Evolutionary conservation across 2,888 invertebrate genomes (phyloP), one percentile per base, ranked within the genome.

Genomic region (Halictus quadricinctus): DNA sequence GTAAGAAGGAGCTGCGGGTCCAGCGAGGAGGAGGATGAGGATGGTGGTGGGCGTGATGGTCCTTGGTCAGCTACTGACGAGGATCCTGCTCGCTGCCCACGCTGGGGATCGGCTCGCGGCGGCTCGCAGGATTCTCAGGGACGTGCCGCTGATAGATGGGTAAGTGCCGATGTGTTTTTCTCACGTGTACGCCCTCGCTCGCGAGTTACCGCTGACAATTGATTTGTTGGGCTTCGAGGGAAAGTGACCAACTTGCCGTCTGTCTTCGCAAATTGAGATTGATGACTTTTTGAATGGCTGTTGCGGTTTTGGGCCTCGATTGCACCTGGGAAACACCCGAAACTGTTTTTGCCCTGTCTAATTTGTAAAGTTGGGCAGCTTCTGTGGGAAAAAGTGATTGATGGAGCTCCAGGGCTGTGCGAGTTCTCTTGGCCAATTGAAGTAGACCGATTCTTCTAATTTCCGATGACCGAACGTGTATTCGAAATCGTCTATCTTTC

Each of bases 1-100:
- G 91, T 91, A 90, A 93, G 90, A 89, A 90, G 79, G 89, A 91
- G 91, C 91, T 92, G 91, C 91, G 92, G 92, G 94, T 93, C 93
- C 92, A 93, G 94, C 91, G 93, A 93, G 94, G 94, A 92, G 93
- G 94, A 94, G 93, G 93, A 94, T 94, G 94, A 94, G 93, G 94
- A 94, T 94, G 94, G 93, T 94, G 93, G 92, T 94, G 92, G 94
- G 93, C 90, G 93, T 94, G 89, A 94, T 94, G 94, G 93, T 94
- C 93, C 93, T 94, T 92, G 94, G 94, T 93, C 94, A 94, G 93
- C 91, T 94, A 86, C 90, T 94, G 93, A 93, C 94, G 92, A 93
- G 93, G 92, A 92, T 94, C 87, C 88, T 94, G 85, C 92, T 94
- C 87, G 94, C 93, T 74, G 94, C 94, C 84, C 94, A 94, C 87